Base-by-base conservation (phyloP, 2,888 invertebrate genomes). In the Belgica antarctica region DNA sequence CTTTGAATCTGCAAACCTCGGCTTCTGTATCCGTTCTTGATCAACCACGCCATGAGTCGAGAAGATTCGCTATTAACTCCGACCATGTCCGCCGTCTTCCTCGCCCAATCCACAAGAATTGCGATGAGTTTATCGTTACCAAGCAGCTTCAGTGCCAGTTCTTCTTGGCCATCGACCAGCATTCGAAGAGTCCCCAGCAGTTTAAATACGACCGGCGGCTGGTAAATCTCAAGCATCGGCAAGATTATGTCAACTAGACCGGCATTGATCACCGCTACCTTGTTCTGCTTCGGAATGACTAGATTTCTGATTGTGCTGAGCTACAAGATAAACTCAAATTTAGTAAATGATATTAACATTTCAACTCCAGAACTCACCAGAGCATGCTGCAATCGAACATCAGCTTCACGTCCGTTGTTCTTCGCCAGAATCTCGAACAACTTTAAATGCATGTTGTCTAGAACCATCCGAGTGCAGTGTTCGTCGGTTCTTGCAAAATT, bases 401-500 rank as follows among this genome's bases (percentile, higher is more conserved):
- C 85, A 71, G 83, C 83, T 71, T 84, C 84, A 22, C 82, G 81
- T n/a, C 82, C 82, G 75, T 85, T 85, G 74, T 85, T 84, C 72
- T 83, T 82, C 46, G 81, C 78, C 70, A 84, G 75, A 47, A 84
- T 80, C 72, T 79, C 81, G 57, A 89, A 81, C 71, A 89, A 77
- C 75, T 88, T 89, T 75, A 87, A 86, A 76, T 89, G 89, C 62
- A 93, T 86, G 28, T 89, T 88, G 74, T 87, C 85, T 69, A 88
- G 83, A 75, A 93, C 92, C 88, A 95, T 90, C 72, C 88, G 85
- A 62, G 87, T 85, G 77, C 95, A 94, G 77, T 94, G 90, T 46
- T 85, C 85, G 76, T 95, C 94, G 73, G 89, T 89, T 52, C 94
- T 83, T 0, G 94, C 94, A 79, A 95, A 94, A 82, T 95, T 95